Conservation (phyloP, 1,140 invertebrate species). For the Phenacoccus solenopsis region DNA sequence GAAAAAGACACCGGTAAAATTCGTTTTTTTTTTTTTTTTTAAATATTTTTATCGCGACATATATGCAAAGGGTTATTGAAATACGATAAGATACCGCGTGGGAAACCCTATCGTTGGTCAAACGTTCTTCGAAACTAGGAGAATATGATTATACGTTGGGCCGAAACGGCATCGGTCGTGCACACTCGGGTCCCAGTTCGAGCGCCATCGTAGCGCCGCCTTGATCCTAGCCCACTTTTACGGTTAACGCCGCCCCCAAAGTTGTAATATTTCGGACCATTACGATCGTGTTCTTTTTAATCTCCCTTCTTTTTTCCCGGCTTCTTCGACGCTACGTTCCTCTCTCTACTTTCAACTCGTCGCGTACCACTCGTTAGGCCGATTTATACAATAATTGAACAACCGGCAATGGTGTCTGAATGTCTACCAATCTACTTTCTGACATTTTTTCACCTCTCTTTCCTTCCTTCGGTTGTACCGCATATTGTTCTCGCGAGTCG, state of each 20-base stretch:
- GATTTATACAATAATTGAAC: constrained; percentile 6
- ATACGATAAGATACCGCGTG: neutral
- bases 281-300: too few relatives aligned
- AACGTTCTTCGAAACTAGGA: neutral
- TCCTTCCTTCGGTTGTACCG: neutral
- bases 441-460: constrained; percentile 4
- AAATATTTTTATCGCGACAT: neutral
- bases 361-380: neutral
- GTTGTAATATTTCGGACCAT: too few relatives aligned
- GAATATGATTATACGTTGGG: neutral
- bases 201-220: neutral
- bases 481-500: neutral
- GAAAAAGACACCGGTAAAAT: neutral
- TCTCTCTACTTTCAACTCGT: too few relatives aligned
- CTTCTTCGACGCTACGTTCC: neutral
- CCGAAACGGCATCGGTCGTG: neutral
- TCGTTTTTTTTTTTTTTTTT: too few relatives aligned
- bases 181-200: neutral
- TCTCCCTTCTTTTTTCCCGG: too few relatives aligned
- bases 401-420: constrained; percentile 9
- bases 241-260: too few relatives aligned
- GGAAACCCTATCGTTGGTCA: neutral
- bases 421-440: neutral
- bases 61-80: neutral
- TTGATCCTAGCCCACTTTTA: neutral